A percentile compares a stretch with the other conserved stretches of the same genome.
These are phyloP conservation scores for Tinea semifulvella DNA, from an alignment of 2,888 invertebrate species.

Conservation along the genomic window DNA sequence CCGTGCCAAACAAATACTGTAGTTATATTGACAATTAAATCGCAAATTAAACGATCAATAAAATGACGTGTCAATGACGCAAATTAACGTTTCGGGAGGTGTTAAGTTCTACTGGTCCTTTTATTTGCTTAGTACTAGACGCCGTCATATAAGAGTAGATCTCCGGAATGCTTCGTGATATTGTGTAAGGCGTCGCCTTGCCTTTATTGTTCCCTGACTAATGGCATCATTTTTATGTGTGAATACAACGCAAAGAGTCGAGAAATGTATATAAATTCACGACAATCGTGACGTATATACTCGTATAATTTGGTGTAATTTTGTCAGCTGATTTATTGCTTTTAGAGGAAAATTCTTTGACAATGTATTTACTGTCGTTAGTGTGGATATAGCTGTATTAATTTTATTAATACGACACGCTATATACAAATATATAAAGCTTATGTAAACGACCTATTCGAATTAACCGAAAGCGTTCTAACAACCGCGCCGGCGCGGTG, in stretches of 20 bases:
- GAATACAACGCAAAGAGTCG: slow-evolving; percentile 6
- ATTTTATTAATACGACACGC: not conserved
- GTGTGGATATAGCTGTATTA: not conserved
- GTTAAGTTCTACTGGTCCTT: too few species aligned
- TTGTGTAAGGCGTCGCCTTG: slow-evolving; percentile 28
- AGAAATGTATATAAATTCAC: slow-evolving; percentile 5
- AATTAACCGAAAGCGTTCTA: too few species aligned
- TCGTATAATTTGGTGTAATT: slow-evolving; percentile 2
- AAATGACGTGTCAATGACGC: too few species aligned
- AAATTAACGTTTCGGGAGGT: too few species aligned
- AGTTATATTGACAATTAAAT: too few species aligned
- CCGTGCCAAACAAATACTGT: too few species aligned
- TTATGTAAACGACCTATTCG: too few species aligned
- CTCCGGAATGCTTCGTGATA: slow-evolving; percentile 22
- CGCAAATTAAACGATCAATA: too few species aligned
- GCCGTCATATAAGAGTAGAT: slow-evolving; percentile 20
- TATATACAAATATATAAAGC: not conserved
- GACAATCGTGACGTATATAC: slow-evolving; percentile 9
- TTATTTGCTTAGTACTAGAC: slow-evolving; percentile 12
- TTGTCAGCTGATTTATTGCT: not conserved
- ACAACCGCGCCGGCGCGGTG: too few species aligned
- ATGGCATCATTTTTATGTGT: slow-evolving; percentile 34
- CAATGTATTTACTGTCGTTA: too few species aligned
- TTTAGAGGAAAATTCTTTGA: not conserved
- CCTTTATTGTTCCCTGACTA: slow-evolving; percentile 37